Evolutionary conservation across 2,888 invertebrate species (phyloP), one percentile per base, ranked within the genome.

Genomic region (Apodemia hepburni): DNA sequence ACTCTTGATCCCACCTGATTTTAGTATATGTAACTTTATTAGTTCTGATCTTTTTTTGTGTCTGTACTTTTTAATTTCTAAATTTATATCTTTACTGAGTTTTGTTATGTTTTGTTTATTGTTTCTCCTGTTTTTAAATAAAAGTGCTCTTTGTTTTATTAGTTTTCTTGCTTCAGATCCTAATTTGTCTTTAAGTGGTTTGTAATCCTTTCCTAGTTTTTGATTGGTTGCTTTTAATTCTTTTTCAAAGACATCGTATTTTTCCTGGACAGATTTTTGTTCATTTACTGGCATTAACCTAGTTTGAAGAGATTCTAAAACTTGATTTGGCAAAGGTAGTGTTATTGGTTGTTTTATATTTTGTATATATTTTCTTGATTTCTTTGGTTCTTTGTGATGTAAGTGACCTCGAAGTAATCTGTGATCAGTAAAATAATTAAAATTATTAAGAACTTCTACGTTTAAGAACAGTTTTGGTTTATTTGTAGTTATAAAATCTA

Each of bases 401-500:
- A 63, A 42, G 22, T 54, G 54, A 12, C 60, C 59, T 45, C 62
- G 27, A 15, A 62, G 62, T 33, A 59, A 22, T 42, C 63, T 60
- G 33, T 61, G 59, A 51, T 59, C 61, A 11, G 59, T 42, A 59
- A 33, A 33, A 18, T 59, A 64, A 59, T 64, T 61, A 61, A 64
- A 61, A 9, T 42, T 62, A 29, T 60, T 65, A 3, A 65, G 60
- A 35, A 60, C 59, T 51, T 60, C 60, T 9, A 65, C 54, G 17
- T 65, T 65, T 35, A 60, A 33, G 57, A 64, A 61, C 11, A 64
- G 59, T 35, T 54, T 58, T 59, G 64, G 60, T 59, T 65, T 58
- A 62, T 71, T 68, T 59, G 64, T 66, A 64, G 58, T 68, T 61
- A 69, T 68, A 22, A 60, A 70, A 51, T 71, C 69, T 62, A 70